Base-by-base conservation (phyloP, 92 coral and sea anemone genomes). In the Palythoa caribaeorum region DNA sequence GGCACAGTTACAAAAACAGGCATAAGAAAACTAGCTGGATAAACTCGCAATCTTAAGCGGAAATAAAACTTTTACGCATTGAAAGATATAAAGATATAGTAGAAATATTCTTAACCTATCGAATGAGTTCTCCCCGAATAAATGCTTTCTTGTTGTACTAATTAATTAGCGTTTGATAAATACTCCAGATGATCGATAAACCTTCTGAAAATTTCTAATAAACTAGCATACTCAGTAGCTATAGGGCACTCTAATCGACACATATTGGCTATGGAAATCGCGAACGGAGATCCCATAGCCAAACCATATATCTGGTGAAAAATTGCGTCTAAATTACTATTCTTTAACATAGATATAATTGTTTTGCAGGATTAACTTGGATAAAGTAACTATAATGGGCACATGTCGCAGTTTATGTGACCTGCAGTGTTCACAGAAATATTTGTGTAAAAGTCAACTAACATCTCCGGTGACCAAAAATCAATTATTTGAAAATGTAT, bases 181-280 rank as follows among this genome's bases (percentile, higher is more conserved):
- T 28, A 28, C 28, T 28, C 28, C 28, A 28, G 28, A 28, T 28
- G 28, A 28, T 28, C 28, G 28, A 0, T 28, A 28, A 28, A 28
- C 28, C 28, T 28, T 28, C 28, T 28, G 28, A 28, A 28, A 28
- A 70, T 70, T 70, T 70, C 47, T 70, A 70, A 70, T 70, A 21
- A 2, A 70, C 40, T 70, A 70, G 75, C 21, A 10, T 28, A 21
- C 40, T 70, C 28, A 1, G 38, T 70, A 70, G 28, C 75, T 70
- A 70, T 7, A 28, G 75, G 75, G 40, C 11, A 70, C 47, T 70
- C 75, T 70, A 70, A 70, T 6, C 1, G 11, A 21, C 75, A 70
- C 75, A 70, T 70, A 70, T 60, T 16, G 15, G n/a, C 63, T 57
- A 7, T 70, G 75, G 75, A 70, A 70, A 70, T 47, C 75, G 75